phyloP scores from a whole-genome alignment of 2,113 vertebrate genomes.

The Trematomus loennbergii region DNA sequence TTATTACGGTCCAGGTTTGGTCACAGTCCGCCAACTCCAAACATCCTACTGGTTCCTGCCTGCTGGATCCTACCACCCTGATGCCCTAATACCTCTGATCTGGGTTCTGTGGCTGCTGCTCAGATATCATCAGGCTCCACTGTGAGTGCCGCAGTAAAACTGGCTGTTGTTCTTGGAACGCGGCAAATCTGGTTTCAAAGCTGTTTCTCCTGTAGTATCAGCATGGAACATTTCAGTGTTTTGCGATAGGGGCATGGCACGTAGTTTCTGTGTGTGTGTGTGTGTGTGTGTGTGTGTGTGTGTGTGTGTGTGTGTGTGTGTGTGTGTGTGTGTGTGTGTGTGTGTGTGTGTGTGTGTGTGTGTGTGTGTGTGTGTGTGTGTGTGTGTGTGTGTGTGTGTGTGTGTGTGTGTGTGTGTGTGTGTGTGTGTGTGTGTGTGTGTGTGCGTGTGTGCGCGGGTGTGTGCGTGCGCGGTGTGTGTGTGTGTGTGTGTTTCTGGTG shows the following conservation, averaged over 20 bases:
- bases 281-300: slow-evolving; percentile 31
- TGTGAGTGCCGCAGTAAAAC: slow-evolving; percentile 45
- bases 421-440: slow-evolving; percentile 19
- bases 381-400: slow-evolving; percentile 31
- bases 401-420: slow-evolving; percentile 36
- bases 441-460: slow-evolving; percentile 6
- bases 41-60: slow-evolving; percentile 49
- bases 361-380: slow-evolving; percentile 36
- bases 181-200: slow-evolving; percentile 42
- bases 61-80: slow-evolving; percentile 41
- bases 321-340: slow-evolving; percentile 31
- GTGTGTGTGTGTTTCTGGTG: slow-evolving; percentile 37
- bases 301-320: slow-evolving; percentile 32
- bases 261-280: slow-evolving; percentile 20
- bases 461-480: slow-evolving; percentile 47
- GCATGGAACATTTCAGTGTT: slow-evolving; percentile 54
- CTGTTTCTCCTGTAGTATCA: slow-evolving; percentile 43
- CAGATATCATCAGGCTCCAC: slow-evolving; percentile 70
- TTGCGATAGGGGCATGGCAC: slow-evolving; percentile 23
- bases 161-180: slow-evolving; percentile 66
- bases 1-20: slow-evolving; percentile 31
- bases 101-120: slow-evolving; percentile 59
- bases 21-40: slow-evolving; percentile 47
- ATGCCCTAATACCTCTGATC: slow-evolving; percentile 62
- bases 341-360: slow-evolving; percentile 17